Base-by-base conservation (phyloP, 2,888 invertebrate genomes). In the Drosophila acutilabella region DNA sequence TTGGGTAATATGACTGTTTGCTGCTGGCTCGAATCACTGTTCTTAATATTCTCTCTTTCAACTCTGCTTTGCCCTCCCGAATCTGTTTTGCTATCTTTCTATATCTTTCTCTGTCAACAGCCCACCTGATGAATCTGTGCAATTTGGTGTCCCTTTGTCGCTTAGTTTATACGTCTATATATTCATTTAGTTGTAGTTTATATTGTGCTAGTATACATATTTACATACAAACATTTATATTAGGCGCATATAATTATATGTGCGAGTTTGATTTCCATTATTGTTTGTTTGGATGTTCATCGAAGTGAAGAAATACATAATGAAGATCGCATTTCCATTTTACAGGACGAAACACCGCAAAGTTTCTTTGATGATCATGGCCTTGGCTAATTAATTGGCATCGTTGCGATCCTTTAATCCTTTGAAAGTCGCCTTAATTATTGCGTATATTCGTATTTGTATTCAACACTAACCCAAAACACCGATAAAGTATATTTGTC, bases 311-410 rank as follows among this genome's bases (percentile, higher is more conserved):
- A 36, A 45, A 41, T 45, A 60, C 57, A 65, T 74, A 71, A 77
- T 71, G 59, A 74, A 74, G 65, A 65, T 52, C 48, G 58, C 71
- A 81, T 74, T 80, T 92, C 93, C 93, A 94, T 95, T 94, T 97
- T 97, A 92, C 95, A 99, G 98, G 99, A 99, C 94, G 99, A 99
- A 94, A 99, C 99, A 64, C 99, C 99, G 60, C 99, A 99, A 94
- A 99, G 99, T 90, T 98, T 99, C 94, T 99, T 99, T 93, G 99
- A 99, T 93, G 99, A 99, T 94, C 98, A 99, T 93, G 99, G 99
- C 80, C 95, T 99, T 89, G 98, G 98, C 89, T 98, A 96, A 95
- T 69, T 52, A 59, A 71, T 30, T 30, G 30, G 30, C 71, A 62
- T 51, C 62, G 65, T 51, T 54, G 42, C 67, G 56, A 65, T 20